phyloP scores from a whole-genome alignment of 2,113 vertebrate genomes.

The Clarias gariepinus region DNA sequence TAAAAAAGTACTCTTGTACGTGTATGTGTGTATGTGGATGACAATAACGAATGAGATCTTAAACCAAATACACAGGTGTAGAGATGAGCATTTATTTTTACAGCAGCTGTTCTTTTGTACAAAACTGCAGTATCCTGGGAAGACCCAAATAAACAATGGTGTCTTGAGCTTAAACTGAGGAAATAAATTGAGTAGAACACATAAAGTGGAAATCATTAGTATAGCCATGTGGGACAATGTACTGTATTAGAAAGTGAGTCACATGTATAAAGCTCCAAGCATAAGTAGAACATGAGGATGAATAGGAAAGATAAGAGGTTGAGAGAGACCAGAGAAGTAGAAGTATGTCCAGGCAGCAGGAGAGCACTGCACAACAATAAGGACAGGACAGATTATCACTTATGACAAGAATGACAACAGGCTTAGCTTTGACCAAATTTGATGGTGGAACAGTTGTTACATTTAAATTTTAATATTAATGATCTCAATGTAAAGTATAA shows the following conservation, averaged over 20 bases:
- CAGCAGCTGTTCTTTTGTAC: neutral
- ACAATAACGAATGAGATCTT: neutral
- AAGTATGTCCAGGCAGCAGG: neutral
- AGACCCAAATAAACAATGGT: neutral
- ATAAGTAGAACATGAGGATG: neutral
- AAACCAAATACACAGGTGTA: neutral
- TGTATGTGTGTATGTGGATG: neutral
- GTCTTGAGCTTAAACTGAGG: neutral
- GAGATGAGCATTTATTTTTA: neutral
- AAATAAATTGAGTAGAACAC: too few relatives aligned
- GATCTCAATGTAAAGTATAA: neutral
- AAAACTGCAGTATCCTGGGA: neutral
- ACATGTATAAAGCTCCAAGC: neutral
- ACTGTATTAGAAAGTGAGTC: neutral
- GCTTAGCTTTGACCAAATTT: neutral
- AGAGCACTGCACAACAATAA: neutral
- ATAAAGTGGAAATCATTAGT: neutral
- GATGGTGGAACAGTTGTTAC: neutral
- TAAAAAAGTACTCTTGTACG: neutral
- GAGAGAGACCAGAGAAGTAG: neutral
- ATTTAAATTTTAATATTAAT: neutral
- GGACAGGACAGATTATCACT: neutral
- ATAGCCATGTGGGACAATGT: neutral
- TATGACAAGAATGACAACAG: neutral
- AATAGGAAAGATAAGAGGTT: neutral